Base-by-base conservation (phyloP, 1,140 invertebrate species). In the Zelostemma sp. region DNA sequence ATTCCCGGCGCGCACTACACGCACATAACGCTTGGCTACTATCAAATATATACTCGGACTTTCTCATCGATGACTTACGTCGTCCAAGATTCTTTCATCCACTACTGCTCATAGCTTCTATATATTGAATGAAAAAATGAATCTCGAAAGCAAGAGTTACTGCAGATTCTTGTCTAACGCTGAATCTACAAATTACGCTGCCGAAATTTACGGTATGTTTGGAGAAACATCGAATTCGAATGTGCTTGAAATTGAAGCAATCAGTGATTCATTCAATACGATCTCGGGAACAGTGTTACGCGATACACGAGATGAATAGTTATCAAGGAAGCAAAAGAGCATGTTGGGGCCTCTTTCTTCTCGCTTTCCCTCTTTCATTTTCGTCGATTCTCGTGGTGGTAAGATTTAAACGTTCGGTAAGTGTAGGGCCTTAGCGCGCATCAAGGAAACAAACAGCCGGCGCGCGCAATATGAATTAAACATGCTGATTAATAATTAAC, bases 401-500 rank as follows among this genome's bases (percentile, higher is more conserved):
- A 75, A 74, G 66, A 76, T 77, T 79, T 71, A 76, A 74, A 51
- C 69, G 68, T 55, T 67, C 61, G 61, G 67, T 76, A 77, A 76
- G 73, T 74, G 73, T 65, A 73, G 74, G 74, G 76, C 75, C 78
- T 79, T 76, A 77, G 73, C 66, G 71, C 80, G 72, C 77, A 82
- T 82, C 77, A 81, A 81, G 80, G 76, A 83, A 83, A 83, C 80
- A 83, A 82, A 83, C 78, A 82, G 76, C 73, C 71, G 75, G 69
- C 73, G 79, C 63, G 78, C 77, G 79, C 77, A 75, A 74, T 82
- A 83, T 83, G 81, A 83, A 83, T 83, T 83, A 83, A 83, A 81
- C 79, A 83, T 83, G 79, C 75, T 82, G 77, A 82, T 82, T 82
- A 82, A 81, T 83, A 83, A 83, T 83, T 81, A 82, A 80, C 80